Evolutionary conservation across 2,113 vertebrate genomes (phyloP).

Genomic region (Anoura caudifer): DNA sequence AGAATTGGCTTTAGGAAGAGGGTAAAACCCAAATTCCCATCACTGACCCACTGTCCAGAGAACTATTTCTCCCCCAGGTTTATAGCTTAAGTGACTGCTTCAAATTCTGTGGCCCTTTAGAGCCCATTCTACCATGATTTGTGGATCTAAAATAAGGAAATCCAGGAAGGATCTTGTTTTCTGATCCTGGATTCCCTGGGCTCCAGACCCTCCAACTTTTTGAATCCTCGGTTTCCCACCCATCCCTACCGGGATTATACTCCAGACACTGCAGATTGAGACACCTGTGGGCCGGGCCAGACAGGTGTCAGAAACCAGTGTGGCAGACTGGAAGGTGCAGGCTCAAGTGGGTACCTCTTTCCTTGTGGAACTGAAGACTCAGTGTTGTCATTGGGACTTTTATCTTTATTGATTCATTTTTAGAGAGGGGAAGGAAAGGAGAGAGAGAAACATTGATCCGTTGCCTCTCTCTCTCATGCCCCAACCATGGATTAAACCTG

Average conservation of each 20-base stretch:
- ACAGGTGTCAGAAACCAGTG: background rate
- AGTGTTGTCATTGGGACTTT: background rate
- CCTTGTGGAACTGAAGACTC: background rate
- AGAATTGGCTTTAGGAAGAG: background rate
- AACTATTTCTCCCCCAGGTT: background rate
- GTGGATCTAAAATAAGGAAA: background rate
- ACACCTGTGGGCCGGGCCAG: accelerated
- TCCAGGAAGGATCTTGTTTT: background rate
- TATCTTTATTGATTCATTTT: too few species aligned
- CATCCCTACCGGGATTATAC: background rate
- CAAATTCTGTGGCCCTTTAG: background rate
- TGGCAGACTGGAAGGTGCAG: background rate
- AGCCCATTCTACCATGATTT: background rate
- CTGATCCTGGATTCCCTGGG: background rate
- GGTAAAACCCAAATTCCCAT: background rate
- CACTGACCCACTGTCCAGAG: background rate
- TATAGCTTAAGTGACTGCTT: background rate
- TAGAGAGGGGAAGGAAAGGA: too few species aligned
- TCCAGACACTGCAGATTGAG: background rate
- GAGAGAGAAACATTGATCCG: too few species aligned
- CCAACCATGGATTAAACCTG: too few species aligned
- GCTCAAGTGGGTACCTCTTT: background rate
- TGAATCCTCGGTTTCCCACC: background rate
- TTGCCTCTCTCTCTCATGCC: too few species aligned
- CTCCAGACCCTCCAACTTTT: background rate